These are phyloP conservation scores for Denticeps clupeoides DNA, from an alignment of 2,797 vertebrate genomes.

Conservation along the genomic window DNA sequence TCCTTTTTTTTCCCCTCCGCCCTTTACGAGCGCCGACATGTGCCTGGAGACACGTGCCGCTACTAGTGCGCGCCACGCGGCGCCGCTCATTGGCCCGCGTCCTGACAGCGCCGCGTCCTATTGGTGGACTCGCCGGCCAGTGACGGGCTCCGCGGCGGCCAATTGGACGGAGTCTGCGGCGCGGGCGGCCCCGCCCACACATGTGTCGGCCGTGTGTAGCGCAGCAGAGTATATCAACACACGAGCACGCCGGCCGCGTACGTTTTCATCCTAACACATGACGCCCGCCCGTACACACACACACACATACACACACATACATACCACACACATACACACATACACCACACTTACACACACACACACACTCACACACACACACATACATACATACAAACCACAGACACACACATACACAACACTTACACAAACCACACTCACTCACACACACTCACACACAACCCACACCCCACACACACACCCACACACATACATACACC, in stretches of 20 bases:
- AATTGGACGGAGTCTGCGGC: constrained; percentile 40
- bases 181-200: constrained; percentile 39
- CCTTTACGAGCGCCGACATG: constrained; percentile 61
- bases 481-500: too few species aligned
- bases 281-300: constrained; percentile 2
- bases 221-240: constrained; percentile 47
- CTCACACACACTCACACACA: too few species aligned
- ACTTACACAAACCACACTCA: too few species aligned
- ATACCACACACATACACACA: neutral
- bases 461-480: too few species aligned
- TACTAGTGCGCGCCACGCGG: constrained; percentile 36
- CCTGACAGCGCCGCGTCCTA: constrained; percentile 21
- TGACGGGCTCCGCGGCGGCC: constrained; percentile 30
- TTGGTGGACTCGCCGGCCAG: constrained; percentile 47
- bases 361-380: neutral
- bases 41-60: constrained; percentile 66
- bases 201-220: constrained; percentile 46
- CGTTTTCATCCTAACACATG: constrained; percentile 1
- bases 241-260: neutral
- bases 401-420: too few species aligned
- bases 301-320: neutral
- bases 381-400: neutral
- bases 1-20: constrained; percentile 19
- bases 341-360: too few species aligned
- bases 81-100: constrained; percentile 42